These are phyloP conservation scores for Desoria tigrina DNA, from an alignment of 2,888 invertebrate species.

Conservation along the genomic window DNA sequence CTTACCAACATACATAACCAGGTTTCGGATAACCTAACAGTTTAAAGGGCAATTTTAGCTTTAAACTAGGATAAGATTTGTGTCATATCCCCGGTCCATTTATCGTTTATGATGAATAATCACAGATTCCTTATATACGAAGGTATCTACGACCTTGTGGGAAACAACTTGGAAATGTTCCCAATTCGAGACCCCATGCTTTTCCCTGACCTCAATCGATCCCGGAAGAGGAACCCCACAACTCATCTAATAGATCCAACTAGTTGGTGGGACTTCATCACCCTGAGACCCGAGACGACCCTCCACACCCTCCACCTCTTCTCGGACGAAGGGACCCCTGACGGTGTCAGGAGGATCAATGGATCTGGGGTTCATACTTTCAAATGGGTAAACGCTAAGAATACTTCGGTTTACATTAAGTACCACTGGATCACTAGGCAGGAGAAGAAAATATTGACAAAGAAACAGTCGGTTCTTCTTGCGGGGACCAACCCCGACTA, in stretches of 20 bases:
- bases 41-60: no score
- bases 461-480: slow-evolving; percentile 69
- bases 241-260: slow-evolving; percentile 87
- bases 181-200: slow-evolving; percentile 86
- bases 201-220: slow-evolving; percentile 93
- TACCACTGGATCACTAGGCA: slow-evolving; percentile 86
- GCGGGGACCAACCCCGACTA: slow-evolving; percentile 83
- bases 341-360: slow-evolving; percentile 89
- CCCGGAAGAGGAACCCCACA: slow-evolving; percentile 91
- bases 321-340: slow-evolving; percentile 65
- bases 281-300: slow-evolving; percentile 79
- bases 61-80: no score
- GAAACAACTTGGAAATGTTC: slow-evolving; percentile 89
- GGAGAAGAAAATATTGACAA: slow-evolving; percentile 76
- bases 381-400: slow-evolving; percentile 75
- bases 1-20: no score
- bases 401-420: slow-evolving; percentile 78
- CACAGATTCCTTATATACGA: no score
- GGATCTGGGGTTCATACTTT: slow-evolving; percentile 94
- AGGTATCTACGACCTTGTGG: slow-evolving; percentile 92
- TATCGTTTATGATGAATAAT: no score
- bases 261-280: slow-evolving; percentile 95
- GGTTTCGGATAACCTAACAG: no score
- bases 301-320: slow-evolving; percentile 84
- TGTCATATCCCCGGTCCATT: no score